Percentiles rank a stretch among this genome's conserved stretches.
These are phyloP conservation scores for Chrysogorgia sp. DNA, from an alignment of 92 coral and sea anemone genomes.

Conservation along the genomic window DNA sequence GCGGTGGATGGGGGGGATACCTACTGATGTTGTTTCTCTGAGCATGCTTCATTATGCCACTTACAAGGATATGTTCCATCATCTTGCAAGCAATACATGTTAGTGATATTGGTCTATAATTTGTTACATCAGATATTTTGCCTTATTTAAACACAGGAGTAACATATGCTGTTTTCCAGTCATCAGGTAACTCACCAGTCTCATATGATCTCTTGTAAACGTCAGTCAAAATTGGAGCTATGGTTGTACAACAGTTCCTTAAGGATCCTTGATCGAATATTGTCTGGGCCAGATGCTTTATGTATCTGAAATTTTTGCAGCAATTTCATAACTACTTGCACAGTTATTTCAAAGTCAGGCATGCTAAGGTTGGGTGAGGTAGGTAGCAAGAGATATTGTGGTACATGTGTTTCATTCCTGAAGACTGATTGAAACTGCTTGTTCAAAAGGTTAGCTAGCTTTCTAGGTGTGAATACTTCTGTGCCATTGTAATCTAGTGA, in stretches of 20 bases:
- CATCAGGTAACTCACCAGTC: not conserved
- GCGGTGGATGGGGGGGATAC: too few species aligned
- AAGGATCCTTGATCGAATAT: slow-evolving; percentile 26
- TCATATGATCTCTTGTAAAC: not conserved
- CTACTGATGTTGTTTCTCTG: slow-evolving; percentile 24
- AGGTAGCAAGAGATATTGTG: slow-evolving; percentile 5
- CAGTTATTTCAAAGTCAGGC: slow-evolving; percentile 30
- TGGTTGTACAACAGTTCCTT: slow-evolving; percentile 37
- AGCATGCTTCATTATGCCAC: slow-evolving; percentile 63
- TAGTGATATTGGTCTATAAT: too few species aligned
- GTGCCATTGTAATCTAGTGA: slow-evolving; percentile 33
- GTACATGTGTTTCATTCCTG: slow-evolving; percentile 17
- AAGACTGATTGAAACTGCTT: slow-evolving; percentile 51
- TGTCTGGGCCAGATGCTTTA: too few species aligned
- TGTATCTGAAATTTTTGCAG: too few species aligned
- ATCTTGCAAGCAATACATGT: too few species aligned
- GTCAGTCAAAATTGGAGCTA: not conserved
- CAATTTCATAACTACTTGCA: slow-evolving; percentile 18
- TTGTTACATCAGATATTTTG: slow-evolving; percentile 18
- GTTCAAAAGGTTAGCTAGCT: slow-evolving; percentile 50
- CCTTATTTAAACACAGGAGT: slow-evolving; percentile 41
- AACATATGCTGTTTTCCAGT: slow-evolving; percentile 3
- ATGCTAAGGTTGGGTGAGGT: slow-evolving; percentile 15
- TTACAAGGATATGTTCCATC: slow-evolving; percentile 48
- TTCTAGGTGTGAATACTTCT: slow-evolving; percentile 11